phyloP scores from a whole-genome alignment of 2,113 vertebrate genomes.

The Chelonoidis abingdonii region DNA sequence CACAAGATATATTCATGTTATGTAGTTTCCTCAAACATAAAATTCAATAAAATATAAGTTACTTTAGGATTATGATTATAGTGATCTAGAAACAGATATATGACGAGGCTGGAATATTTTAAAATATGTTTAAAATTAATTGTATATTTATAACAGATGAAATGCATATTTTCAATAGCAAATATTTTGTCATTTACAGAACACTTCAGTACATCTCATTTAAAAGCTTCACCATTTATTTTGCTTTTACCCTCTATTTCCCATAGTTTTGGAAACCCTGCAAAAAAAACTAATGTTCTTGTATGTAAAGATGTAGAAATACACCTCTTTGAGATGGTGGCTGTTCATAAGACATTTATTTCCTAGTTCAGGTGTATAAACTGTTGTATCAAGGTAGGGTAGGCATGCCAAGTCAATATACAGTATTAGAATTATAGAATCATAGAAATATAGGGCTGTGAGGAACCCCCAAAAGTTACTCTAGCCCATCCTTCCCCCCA shows the following conservation, averaged over 20 bases:
- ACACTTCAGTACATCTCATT: neutral
- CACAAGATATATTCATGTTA: neutral
- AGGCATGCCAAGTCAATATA: neutral
- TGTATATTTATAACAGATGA: neutral
- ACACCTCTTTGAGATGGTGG: neutral
- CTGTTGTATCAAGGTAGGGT: neutral
- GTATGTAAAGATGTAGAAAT: neutral
- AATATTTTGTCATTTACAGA: neutral
- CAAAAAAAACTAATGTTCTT: neutral
- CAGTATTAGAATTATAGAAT: no score
- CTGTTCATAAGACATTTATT: neutral
- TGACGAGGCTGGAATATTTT: neutral
- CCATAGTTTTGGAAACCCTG: neutral
- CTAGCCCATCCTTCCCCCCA: no score
- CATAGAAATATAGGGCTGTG: no score
- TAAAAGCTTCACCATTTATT: neutral
- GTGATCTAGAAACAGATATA: neutral
- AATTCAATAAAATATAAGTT: neutral
- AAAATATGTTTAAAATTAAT: conserved; percentile 22
- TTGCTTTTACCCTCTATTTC: neutral
- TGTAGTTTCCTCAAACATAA: neutral
- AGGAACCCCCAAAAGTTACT: no score
- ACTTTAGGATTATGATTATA: neutral
- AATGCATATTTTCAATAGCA: neutral
- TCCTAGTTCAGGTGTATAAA: neutral